Base-by-base conservation (phyloP, 2,888 invertebrate genomes). In the Drosophila aldrichi region DNA sequence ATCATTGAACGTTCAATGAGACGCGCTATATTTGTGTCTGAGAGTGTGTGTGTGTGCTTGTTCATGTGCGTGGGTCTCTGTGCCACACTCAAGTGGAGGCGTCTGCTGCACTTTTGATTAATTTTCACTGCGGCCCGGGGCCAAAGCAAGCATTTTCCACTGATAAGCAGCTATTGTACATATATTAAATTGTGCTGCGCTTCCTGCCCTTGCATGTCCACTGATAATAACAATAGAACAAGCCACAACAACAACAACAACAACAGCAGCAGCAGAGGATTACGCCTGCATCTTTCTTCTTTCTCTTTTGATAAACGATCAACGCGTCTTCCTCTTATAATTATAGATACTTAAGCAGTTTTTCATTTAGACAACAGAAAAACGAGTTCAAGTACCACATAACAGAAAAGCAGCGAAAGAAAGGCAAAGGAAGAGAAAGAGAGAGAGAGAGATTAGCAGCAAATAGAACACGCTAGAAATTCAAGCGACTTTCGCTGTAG, bases 1-100 rank as follows among this genome's bases (percentile, higher is more conserved):
- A 87, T 87, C 86, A 81, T 87, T 87, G 89, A 84, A 84, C 89
- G 87, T 79, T 76, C 87, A 89, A 82, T 86, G 86, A 55, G 57
- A 62, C 49, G 58, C 55, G 25, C 49, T 58, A 22, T 38, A 41
- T 32, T 32, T 22, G 20, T 48, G 46, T 36, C 25, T 49, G 25
- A 40, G 57, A 57, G 54, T 54, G 38, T 44, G 49, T 40, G 57
- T 25, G 32, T 32, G 32, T 32, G 43, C 10, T 55, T 20, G 51
- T 52, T 55, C 25, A 34, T 62, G 57, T 67, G 51, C 60, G 61
- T 58, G 62, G 48, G 61, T 66, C 59, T 71, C 70, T 58, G 57
- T 75, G 61, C 60, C 62, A 58, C 62, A 52, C 64, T 88, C 76
- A 88, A 84, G 88, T 80, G 82, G 71, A 71, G 80, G 74, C 81